Base-by-base conservation (phyloP, 2,888 invertebrate species). In the Microctonus brassicae region DNA sequence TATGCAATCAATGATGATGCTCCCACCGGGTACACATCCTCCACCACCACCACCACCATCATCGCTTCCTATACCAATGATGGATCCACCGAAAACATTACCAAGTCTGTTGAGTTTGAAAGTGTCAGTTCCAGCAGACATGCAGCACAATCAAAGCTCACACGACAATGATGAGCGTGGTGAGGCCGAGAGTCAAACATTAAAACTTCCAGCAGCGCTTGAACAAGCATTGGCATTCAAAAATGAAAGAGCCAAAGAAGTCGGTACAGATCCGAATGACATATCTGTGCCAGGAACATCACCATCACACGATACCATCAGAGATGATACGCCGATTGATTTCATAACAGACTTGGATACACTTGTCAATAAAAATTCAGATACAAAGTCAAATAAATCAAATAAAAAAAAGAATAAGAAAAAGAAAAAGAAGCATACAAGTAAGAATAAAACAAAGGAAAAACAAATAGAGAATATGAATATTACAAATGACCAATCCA, bases 181-280 rank as follows among this genome's bases (percentile, higher is more conserved):
- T 57, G 76, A 86, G n/a, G n/a, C n/a, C 88, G 63, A 90, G 87
- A 70, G 90, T 89, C 78, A 88, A 22, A 74, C 75, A 0, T 77
- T 86, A 11, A 82, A 84, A 68, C 88, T 97, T 47, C 97, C 97
- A 0, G 95, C 95, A 81, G 97, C 95, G 10, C 87, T 97, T 58
- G 97, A 97, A 87, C 96, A 97, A 86, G 96, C 95, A 10, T 89
- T 97, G 0, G 97, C 96, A 10, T 92, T 96, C 69, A 97, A 97
- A 88, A 94, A 93, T 81, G 95, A 95, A 80, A 90, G 97, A 75
- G 96, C 94, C 3, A 93, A 94, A 76, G 94, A 96, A 83, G 90
- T 96, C 57, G 94, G 94, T 7, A 89, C 90, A 76, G 89, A 91
- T 57, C 81, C 82, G 0, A 80, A 83, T n/a, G 82, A 83, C 0